These are phyloP conservation scores for Falco berigora DNA, from an alignment of 2,797 vertebrate species.

Conservation along the genomic window DNA sequence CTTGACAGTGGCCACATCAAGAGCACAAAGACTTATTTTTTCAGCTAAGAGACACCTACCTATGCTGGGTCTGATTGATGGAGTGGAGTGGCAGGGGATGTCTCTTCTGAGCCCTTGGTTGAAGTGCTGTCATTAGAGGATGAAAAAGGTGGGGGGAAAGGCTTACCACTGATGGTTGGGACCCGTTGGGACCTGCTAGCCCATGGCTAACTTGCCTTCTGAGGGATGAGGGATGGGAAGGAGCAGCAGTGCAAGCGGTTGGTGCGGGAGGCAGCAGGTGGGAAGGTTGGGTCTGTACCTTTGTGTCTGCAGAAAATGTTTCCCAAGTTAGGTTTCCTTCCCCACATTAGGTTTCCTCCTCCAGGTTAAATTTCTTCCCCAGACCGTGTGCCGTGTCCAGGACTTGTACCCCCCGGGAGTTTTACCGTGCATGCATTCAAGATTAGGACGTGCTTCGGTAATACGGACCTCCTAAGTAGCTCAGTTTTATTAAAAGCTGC, in stretches of 20 bases:
- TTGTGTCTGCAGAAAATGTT: not conserved
- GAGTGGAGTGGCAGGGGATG: not conserved
- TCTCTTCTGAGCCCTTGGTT: not conserved
- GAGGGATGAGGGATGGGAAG: not conserved
- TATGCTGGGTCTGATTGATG: not conserved
- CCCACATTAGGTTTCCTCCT: not conserved
- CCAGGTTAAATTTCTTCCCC: not conserved
- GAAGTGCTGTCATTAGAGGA: not conserved
- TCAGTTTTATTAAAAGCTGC: not conserved
- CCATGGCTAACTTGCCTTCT: not conserved
- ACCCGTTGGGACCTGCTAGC: not conserved
- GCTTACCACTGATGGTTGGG: accelerated
- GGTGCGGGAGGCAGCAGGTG: not conserved
- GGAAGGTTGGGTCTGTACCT: not conserved
- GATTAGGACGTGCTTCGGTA: not conserved
- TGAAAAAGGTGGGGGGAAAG: not conserved
- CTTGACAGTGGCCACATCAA: not conserved
- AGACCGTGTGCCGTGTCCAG: accelerated
- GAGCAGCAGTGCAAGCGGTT: not conserved
- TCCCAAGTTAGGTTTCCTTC: not conserved
- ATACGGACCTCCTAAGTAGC: not conserved
- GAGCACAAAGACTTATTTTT: not conserved
- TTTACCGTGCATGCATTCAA: not conserved
- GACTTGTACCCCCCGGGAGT: not conserved
- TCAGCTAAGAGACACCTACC: not conserved